Evolutionary conservation across 2,888 invertebrate genomes (phyloP).

Genomic region (Ethmia dodecea): DNA sequence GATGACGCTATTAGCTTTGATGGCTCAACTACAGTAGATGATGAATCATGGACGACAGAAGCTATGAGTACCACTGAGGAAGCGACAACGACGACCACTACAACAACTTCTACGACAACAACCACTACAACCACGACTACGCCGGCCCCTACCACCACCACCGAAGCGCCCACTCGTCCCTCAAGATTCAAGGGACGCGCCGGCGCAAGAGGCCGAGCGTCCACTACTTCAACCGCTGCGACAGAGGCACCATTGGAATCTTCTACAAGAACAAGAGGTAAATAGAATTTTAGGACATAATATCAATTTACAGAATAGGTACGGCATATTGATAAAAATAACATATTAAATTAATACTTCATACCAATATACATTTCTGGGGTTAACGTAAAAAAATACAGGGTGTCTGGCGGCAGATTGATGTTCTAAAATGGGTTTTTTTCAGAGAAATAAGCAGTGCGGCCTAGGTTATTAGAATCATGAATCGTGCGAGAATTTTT

Average conservation of each 20-base stretch:
- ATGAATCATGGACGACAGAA: slow-evolving; percentile 64
- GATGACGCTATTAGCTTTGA: slow-evolving; percentile 50
- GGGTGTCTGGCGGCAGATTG: too few species aligned
- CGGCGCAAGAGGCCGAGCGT: slow-evolving; percentile 62
- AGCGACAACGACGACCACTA: slow-evolving; percentile 72
- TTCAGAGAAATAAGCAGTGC: too few species aligned
- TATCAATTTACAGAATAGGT: too few species aligned
- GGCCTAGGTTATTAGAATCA: too few species aligned
- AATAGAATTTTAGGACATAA: too few species aligned
- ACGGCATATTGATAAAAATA: too few species aligned
- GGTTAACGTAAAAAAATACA: too few species aligned
- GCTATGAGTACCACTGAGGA: slow-evolving; percentile 64
- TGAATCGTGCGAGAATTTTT: too few species aligned
- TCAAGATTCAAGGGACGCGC: slow-evolving; percentile 62
- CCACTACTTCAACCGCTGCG: slow-evolving; percentile 51
- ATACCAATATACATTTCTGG: too few species aligned
- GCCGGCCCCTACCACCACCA: slow-evolving; percentile 65
- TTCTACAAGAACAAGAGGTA: slow-evolving; percentile 71
- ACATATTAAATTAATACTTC: too few species aligned
- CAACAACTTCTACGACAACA: slow-evolving; percentile 77
- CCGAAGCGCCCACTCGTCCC: slow-evolving; percentile 56
- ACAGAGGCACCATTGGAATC: slow-evolving; percentile 66
- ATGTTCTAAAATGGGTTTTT: too few species aligned
- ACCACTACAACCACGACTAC: slow-evolving; percentile 75
- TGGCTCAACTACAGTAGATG: slow-evolving; percentile 53